Evolutionary conservation across 2,113 vertebrate genomes (phyloP).

Genomic region (Psilopsiagon aymara): DNA sequence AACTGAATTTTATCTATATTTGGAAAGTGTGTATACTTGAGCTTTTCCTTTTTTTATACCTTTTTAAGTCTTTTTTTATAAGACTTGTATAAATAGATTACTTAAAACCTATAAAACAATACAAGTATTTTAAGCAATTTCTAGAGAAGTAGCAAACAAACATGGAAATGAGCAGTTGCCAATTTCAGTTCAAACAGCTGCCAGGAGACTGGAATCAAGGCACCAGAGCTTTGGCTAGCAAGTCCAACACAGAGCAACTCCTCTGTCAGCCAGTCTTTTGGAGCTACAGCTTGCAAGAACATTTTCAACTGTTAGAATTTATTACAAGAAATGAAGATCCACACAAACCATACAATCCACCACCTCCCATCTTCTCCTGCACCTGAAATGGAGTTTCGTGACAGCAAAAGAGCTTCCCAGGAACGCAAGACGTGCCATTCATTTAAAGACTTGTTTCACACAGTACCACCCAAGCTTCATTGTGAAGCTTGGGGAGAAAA

Average conservation of each 20-base stretch:
- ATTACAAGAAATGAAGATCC: neutral
- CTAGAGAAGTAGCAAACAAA: neutral
- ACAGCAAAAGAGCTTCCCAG: neutral
- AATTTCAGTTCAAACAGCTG: neutral
- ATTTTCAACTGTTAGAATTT: neutral
- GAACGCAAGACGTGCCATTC: neutral
- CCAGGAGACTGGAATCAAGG: neutral
- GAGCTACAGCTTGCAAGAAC: neutral
- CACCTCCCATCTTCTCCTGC: neutral
- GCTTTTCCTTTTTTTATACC: neutral
- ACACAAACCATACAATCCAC: neutral
- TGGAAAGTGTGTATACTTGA: neutral
- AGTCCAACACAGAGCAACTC: neutral
- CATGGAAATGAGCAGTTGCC: neutral
- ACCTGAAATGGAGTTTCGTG: neutral
- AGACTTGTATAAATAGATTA: neutral
- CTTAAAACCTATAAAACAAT: neutral
- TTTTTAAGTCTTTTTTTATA: too few relatives aligned
- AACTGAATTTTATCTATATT: neutral
- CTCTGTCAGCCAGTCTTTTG: neutral
- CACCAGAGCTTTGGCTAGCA: neutral
- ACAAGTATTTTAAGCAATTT: neutral
- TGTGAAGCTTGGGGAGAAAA: neutral
- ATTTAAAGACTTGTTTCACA: neutral
- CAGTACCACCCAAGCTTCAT: neutral